Percentiles rank a stretch among this genome's conserved stretches.
phyloP scores from a whole-genome alignment of 2,113 vertebrate species.

The Brachionichthys hirsutus region DNA sequence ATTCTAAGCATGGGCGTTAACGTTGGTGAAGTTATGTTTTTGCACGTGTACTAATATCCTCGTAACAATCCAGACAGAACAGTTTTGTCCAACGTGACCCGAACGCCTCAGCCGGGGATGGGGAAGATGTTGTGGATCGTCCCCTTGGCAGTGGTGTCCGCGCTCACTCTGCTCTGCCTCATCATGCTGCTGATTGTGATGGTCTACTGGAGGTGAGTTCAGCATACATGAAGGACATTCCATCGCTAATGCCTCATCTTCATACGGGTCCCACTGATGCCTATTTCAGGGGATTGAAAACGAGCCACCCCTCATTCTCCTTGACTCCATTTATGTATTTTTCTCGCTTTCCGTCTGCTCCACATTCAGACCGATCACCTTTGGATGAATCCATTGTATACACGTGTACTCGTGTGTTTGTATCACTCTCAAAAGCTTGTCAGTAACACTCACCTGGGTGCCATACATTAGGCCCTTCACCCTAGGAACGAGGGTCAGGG shows the following conservation, averaged over 20 bases:
- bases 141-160: slow-evolving; percentile 94
- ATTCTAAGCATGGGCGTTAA: no score
- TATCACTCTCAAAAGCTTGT: slow-evolving; percentile 10
- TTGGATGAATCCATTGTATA: slow-evolving; percentile 1
- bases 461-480: slow-evolving; percentile 41
- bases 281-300: slow-evolving; percentile 8
- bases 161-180: slow-evolving; percentile 95
- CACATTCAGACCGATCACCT: background rate
- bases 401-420: background rate
- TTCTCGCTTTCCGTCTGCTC: slow-evolving; percentile 25
- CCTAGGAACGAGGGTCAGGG: slow-evolving; percentile 39
- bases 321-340: slow-evolving; percentile 4
- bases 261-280: background rate
- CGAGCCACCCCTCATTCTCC: background rate
- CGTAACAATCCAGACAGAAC: slow-evolving; percentile 66
- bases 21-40: background rate
- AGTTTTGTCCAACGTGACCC: slow-evolving; percentile 84
- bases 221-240: background rate
- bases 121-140: slow-evolving; percentile 96
- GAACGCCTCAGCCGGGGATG: slow-evolving; percentile 74
- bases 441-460: slow-evolving; percentile 5
- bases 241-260: slow-evolving; percentile 6
- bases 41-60: background rate
- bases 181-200: slow-evolving; percentile 94
- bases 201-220: slow-evolving; percentile 94